phyloP scores from a whole-genome alignment of 1,140 invertebrate species.

The Diuraphis noxia region DNA sequence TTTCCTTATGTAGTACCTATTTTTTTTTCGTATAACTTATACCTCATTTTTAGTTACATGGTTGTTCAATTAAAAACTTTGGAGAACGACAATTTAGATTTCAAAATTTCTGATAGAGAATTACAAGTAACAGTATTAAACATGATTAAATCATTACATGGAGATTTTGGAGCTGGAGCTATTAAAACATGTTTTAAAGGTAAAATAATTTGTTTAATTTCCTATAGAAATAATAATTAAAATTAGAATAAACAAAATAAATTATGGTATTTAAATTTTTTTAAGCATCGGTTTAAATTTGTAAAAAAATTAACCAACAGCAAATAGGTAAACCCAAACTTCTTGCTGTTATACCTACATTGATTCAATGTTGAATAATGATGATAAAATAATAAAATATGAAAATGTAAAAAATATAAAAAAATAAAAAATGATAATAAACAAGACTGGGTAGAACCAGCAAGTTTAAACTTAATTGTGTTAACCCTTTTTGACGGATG shows the following conservation, averaged over 20 bases:
- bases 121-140: slow-evolving; percentile 66
- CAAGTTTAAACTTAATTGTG: too few relatives aligned
- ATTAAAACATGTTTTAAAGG: slow-evolving; percentile 69
- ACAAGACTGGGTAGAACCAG: too few relatives aligned
- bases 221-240: background rate
- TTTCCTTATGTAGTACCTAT: background rate
- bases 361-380: too few relatives aligned
- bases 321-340: too few relatives aligned
- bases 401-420: too few relatives aligned
- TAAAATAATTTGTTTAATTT: slow-evolving; percentile 55
- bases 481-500: too few relatives aligned
- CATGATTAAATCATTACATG: slow-evolving; percentile 71
- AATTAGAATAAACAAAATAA: background rate
- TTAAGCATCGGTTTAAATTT: background rate
- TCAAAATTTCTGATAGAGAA: slow-evolving; percentile 55
- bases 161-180: slow-evolving; percentile 72
- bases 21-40: background rate
- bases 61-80: slow-evolving; percentile 22
- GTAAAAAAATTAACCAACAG: background rate
- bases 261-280: background rate
- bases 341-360: too few relatives aligned
- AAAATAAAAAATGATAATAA: too few relatives aligned
- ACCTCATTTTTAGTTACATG: slow-evolving; percentile 14
- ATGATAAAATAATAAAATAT: too few relatives aligned
- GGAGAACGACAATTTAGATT: background rate